Conservation (phyloP, 2,888 invertebrate genomes). For the Schrankia costaestrigalis region DNA sequence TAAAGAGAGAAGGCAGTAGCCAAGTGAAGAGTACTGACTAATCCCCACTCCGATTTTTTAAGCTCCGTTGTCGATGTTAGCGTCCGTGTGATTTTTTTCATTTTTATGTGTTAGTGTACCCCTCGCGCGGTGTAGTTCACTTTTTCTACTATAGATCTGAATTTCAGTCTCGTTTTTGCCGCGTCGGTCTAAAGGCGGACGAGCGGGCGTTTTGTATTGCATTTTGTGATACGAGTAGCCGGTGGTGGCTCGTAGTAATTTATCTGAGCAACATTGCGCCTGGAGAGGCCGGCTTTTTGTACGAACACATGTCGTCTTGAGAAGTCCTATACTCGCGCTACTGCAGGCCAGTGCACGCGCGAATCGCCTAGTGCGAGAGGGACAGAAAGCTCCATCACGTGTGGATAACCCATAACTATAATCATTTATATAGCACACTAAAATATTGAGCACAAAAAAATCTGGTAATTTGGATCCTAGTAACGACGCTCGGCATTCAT, state of each 20-base stretch:
- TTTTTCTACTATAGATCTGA: conserved; percentile 82
- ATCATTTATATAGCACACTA: conserved; percentile 70
- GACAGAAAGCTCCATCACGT: conserved; percentile 66
- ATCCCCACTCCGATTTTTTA: conserved; percentile 79
- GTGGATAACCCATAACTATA: conserved; percentile 67
- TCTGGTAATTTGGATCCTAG: conserved; percentile 77
- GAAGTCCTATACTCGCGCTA: conserved; percentile 43
- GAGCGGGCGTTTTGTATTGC: conserved; percentile 72
- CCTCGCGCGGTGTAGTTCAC: conserved; percentile 80
- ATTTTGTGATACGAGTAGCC: conserved; percentile 67
- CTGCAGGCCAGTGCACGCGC: conserved; percentile 69
- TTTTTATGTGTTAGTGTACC: conserved; percentile 81
- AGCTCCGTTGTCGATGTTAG: conserved; percentile 71
- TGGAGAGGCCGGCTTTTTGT: conserved; percentile 61
- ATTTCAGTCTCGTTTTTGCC: conserved; percentile 82
- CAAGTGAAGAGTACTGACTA: conserved; percentile 40
- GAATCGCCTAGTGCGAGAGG: conserved; percentile 60
- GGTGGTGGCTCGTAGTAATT: conserved; percentile 41
- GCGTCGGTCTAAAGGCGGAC: conserved; percentile 79
- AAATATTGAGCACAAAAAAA: conserved; percentile 77
- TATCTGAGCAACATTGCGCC: conserved; percentile 40
- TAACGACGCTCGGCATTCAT: conserved; percentile 77
- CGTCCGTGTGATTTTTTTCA: conserved; percentile 79
- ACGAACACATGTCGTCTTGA: conserved; percentile 66
- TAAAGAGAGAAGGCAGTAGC: conserved; percentile 55